phyloP scores from a whole-genome alignment of 1,140 invertebrate genomes.

The Zaprionus ornatus region DNA sequence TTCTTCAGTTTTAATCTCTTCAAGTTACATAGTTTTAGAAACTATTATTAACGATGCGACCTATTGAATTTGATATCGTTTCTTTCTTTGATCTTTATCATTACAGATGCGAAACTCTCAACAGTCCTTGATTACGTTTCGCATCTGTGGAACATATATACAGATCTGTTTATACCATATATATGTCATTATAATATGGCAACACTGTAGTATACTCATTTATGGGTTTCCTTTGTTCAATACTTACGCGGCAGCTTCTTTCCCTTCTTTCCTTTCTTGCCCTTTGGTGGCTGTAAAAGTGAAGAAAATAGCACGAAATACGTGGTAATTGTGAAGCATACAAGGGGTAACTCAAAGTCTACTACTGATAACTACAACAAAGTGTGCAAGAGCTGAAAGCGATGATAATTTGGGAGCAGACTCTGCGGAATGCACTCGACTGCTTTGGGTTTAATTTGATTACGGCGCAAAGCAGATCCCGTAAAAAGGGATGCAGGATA shows the following conservation, averaged over 20 bases:
- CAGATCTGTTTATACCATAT: neutral
- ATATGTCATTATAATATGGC: neutral
- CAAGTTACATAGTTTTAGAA: too few relatives aligned
- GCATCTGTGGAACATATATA: too few relatives aligned
- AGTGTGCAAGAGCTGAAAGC: neutral
- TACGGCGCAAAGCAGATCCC: neutral
- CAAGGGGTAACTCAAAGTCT: neutral
- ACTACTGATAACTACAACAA: neutral
- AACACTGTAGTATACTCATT: neutral
- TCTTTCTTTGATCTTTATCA: too few relatives aligned
- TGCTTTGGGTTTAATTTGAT: conserved; percentile 13
- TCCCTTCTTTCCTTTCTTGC: conserved; percentile 78
- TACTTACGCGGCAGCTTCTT: conserved; percentile 77
- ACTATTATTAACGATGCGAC: too few relatives aligned
- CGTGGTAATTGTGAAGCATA: neutral
- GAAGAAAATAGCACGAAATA: neutral
- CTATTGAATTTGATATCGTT: too few relatives aligned
- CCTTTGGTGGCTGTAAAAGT: conserved; percentile 64
- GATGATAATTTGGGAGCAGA: neutral
- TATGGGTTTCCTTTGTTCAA: neutral
- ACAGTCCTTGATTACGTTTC: too few relatives aligned
- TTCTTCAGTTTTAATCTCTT: too few relatives aligned
- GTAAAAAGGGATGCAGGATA: neutral
- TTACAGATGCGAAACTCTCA: too few relatives aligned
- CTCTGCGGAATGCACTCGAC: neutral